Conservation (phyloP, 2,888 invertebrate species). For the Acrobasis consociella region DNA sequence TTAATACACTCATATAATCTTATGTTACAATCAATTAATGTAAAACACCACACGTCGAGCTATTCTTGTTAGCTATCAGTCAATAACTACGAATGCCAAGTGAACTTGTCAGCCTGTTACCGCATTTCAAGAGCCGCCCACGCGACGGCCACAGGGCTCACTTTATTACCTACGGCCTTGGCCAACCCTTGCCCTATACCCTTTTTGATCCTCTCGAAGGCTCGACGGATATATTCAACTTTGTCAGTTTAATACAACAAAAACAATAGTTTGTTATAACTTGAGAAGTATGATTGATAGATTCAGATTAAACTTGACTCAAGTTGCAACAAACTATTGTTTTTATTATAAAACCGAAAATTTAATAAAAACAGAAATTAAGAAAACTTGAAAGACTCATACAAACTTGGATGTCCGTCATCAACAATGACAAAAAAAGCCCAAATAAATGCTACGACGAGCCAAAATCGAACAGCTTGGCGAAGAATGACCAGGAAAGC, state of each 20-base stretch:
- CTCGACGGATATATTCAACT: conserved; percentile 5
- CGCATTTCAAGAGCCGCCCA: conserved; percentile 1
- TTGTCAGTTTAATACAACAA: conserved; percentile 1
- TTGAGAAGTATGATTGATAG: not conserved
- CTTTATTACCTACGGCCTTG: conserved; percentile 2
- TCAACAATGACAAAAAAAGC: no score
- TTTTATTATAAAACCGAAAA: no score
- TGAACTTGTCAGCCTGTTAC: not conserved
- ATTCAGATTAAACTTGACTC: not conserved
- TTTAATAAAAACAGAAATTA: no score
- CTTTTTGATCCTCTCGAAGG: conserved; percentile 1
- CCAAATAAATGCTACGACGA: no score
- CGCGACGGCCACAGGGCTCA: not conserved
- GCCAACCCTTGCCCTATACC: conserved; percentile 5
- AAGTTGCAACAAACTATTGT: no score
- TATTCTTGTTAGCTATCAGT: not conserved
- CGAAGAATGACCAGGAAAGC: no score
- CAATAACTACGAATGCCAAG: not conserved
- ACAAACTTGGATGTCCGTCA: no score
- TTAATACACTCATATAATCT: no score
- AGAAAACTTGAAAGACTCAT: no score
- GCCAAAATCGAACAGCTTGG: no score
- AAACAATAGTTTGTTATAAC: conserved; percentile 2
- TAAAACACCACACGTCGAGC: no score
- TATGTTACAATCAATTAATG: no score